Evolutionary conservation across 2,888 invertebrate species (phyloP), one percentile per base, ranked within the genome.

Genomic region (Gasteruption jaculator): DNA sequence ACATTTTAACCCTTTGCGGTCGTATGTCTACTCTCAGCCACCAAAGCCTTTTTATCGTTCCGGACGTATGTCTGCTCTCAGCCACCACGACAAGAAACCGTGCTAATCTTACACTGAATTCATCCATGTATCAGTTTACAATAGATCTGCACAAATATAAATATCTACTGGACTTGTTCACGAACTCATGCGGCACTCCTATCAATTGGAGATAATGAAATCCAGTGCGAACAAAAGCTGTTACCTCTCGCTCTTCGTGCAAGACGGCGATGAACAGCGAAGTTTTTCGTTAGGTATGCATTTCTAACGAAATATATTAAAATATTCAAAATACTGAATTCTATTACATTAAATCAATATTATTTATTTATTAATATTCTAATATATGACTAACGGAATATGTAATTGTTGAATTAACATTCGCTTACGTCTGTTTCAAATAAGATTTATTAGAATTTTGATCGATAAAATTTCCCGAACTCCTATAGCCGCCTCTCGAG

Each of bases 341-440:
- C 18, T 38, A 38, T 27, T 38, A 38, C 27, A 34, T 18, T n/a
- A n/a, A n/a, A n/a, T n/a, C n/a, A n/a, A n/a, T n/a, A n/a, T n/a
- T n/a, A n/a, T n/a, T n/a, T n/a, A n/a, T n/a, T n/a, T n/a, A n/a
- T n/a, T n/a, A n/a, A n/a, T n/a, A n/a, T n/a, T n/a, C n/a, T 26
- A 36, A 36, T 36, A 36, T 36, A 26, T 36, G 26, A 25, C 26
- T 26, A 33, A 40, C 40, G 38, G 38, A 38, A 30, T 38, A 38
- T 31, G 38, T 38, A 38, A 38, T 38, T 31, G 38, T 38, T 38
- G 31, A 31, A 38, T 38, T 30, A 38, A 31, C 38, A 38, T 38
- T 38, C 14, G 25, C 38, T 31, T 31, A 38, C 38, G 31, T 38
- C 38, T 31, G 38, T 22, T 31, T 38, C 38, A 38, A 38, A 38